Evolutionary conservation across 2,113 vertebrate species (phyloP).

Genomic region (Progne subis): DNA sequence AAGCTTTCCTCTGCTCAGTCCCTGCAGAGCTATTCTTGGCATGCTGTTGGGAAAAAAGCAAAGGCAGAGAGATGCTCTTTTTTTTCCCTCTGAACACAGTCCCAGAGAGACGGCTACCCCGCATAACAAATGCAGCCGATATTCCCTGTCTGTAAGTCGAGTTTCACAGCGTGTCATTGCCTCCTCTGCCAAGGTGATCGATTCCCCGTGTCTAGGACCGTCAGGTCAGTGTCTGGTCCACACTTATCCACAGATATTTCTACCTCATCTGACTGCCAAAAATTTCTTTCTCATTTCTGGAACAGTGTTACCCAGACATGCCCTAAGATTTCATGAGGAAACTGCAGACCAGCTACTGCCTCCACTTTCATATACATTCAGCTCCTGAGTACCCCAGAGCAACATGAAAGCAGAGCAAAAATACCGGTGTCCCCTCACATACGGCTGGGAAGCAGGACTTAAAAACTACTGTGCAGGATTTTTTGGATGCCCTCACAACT

Average conservation of each 20-base stretch:
- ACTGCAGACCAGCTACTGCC: background rate
- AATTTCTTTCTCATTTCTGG: background rate
- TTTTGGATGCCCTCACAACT: background rate
- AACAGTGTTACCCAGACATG: background rate
- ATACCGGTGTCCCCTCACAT: accelerated
- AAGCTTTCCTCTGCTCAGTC: conserved; percentile 37
- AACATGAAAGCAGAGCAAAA: background rate
- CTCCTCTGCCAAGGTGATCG: background rate
- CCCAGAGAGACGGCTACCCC: background rate
- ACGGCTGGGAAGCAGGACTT: background rate
- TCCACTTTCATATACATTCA: accelerated
- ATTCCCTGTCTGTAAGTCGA: background rate
- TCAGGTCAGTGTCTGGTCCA: background rate
- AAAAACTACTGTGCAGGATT: accelerated
- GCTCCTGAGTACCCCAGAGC: background rate
- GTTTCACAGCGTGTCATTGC: background rate
- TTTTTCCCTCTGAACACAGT: background rate
- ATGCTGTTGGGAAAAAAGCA: conserved; percentile 18
- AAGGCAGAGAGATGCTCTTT: background rate
- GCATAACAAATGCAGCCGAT: background rate
- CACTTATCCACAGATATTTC: background rate
- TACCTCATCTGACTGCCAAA: background rate
- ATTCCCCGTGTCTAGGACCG: background rate
- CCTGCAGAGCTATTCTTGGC: conserved; percentile 56
- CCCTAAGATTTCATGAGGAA: conserved; percentile 22